Evolutionary conservation across 2,113 vertebrate genomes (phyloP), one percentile per base, ranked within the genome.

Genomic region (Argyrosomus japonicus): DNA sequence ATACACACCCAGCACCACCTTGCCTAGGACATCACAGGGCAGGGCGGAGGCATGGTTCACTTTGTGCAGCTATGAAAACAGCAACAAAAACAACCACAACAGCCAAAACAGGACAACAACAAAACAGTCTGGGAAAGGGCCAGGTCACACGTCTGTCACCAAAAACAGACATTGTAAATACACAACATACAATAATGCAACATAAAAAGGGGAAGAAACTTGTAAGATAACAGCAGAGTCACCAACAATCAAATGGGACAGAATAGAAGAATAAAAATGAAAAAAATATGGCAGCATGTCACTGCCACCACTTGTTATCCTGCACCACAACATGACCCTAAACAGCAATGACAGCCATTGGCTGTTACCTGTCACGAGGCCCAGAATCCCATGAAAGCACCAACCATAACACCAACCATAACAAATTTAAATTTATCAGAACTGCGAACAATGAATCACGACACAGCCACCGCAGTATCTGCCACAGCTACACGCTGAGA

Each of bases 311-410:
- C 65, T 79, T 64, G 51, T 83, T 82, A 72, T 64, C 71, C 70
- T 63, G 77, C 29, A 68, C 68, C 83, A 64, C 27, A 75, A 74
- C 47, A n/a, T 48, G 19, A 78, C 61, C 65, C 62, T 75, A 75
- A 88, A 63, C 36, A 54, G 70, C 86, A 68, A 2, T 40, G 82
- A 86, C 80, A 82, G 51, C 53, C 63, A 50, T 27, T 56, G 70
- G 77, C 79, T 76, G 85, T 61, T 87, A 67, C 75, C 60, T 82
- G 81, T 84, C 82, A 81, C 18, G 40, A 69, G 19, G 63, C 64
- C 68, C 51, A 64, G 19, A 85, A 71, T 77, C 63, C 29, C 77
- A 82, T 15, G 25, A 63, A 68, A 86, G 77, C 57, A 75, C 53
- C 21, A 23, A 85, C 82, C 73, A 77, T 32, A 63, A 80, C 57